A percentile compares a stretch with the other conserved stretches of the same genome.
These are phyloP conservation scores for Trissolcus basalis DNA, from an alignment of 1,140 invertebrate species.

Conservation along the genomic window DNA sequence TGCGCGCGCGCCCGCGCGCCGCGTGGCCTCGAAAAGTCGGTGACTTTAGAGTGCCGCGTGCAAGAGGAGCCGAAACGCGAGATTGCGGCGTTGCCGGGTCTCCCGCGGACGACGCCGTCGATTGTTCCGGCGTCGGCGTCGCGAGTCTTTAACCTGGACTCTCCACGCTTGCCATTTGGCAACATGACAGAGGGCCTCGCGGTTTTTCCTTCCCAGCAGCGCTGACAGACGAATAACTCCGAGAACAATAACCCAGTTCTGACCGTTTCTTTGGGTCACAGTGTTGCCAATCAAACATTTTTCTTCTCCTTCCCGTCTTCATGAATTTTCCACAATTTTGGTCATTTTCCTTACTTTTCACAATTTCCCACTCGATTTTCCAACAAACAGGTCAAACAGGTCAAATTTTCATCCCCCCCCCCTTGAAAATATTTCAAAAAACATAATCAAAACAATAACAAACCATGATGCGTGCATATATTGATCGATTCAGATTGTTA, in stretches of 20 bases:
- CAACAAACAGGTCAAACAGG: no score
- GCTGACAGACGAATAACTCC: constrained; percentile 8
- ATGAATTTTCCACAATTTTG: no score
- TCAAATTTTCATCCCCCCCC: no score
- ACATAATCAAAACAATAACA: no score
- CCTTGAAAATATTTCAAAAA: no score
- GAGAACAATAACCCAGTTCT: constrained; percentile 44
- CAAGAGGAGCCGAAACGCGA: constrained; percentile 59
- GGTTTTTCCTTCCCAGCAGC: neutral
- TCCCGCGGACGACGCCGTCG: constrained; percentile 20
- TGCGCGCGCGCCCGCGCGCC: constrained; percentile 62
- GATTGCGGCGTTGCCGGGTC: constrained; percentile 68
- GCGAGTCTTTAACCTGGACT: constrained; percentile 44
- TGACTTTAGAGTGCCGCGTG: constrained; percentile 68
- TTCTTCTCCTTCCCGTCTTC: neutral
- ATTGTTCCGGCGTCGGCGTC: constrained; percentile 48
- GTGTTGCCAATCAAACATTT: no score
- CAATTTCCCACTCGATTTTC: no score
- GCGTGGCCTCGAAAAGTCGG: constrained; percentile 76
- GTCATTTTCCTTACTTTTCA: no score
- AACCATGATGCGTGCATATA: no score
- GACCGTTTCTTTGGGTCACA: constrained; percentile 28
- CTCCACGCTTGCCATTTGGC: constrained; percentile 40
- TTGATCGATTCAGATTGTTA: no score
- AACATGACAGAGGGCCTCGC: constrained; percentile 24